Evolutionary conservation across 1,140 invertebrate species (phyloP).

Genomic region (Nomia melanderi): DNA sequence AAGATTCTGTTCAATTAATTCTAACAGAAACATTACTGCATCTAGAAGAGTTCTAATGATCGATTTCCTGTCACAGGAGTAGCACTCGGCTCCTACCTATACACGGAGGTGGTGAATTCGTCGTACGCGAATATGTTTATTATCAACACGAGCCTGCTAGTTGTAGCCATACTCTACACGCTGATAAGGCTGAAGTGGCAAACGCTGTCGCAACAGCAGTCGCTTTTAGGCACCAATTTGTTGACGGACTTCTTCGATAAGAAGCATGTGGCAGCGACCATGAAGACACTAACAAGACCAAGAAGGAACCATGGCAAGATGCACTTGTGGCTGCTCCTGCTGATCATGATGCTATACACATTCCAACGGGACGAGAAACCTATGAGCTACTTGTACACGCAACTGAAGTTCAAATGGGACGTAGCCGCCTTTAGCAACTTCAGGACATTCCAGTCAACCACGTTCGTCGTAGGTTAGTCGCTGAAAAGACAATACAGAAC

Average conservation of each 20-base stretch:
- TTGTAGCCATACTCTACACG: slow-evolving; percentile 84
- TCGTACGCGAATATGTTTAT: slow-evolving; percentile 87
- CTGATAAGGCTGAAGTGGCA: slow-evolving; percentile 84
- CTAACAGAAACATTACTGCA: too few species aligned
- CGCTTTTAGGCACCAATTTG: slow-evolving; percentile 82
- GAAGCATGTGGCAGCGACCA: slow-evolving; percentile 84
- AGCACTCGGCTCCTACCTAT: slow-evolving; percentile 81
- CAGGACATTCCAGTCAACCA: slow-evolving; percentile 85
- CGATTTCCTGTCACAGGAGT: slow-evolving; percentile 73
- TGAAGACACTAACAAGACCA: slow-evolving; percentile 82
- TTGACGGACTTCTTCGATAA: slow-evolving; percentile 87
- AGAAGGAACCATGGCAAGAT: slow-evolving; percentile 81
- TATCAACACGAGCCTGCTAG: slow-evolving; percentile 84
- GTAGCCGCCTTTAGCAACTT: slow-evolving; percentile 84
- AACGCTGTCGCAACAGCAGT: slow-evolving; percentile 83
- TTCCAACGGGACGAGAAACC: slow-evolving; percentile 89
- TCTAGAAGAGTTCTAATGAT: not conserved
- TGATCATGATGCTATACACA: slow-evolving; percentile 88
- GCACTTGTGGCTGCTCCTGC: slow-evolving; percentile 85
- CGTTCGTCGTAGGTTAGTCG: slow-evolving; percentile 83
- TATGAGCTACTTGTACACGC: slow-evolving; percentile 86
- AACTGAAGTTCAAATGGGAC: slow-evolving; percentile 85
- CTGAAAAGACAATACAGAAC: not conserved
- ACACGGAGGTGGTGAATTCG: slow-evolving; percentile 80
- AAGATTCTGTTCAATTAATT: too few species aligned